Conservation (phyloP, 2,888 invertebrate species). For the Clepsis dumicolana region DNA sequence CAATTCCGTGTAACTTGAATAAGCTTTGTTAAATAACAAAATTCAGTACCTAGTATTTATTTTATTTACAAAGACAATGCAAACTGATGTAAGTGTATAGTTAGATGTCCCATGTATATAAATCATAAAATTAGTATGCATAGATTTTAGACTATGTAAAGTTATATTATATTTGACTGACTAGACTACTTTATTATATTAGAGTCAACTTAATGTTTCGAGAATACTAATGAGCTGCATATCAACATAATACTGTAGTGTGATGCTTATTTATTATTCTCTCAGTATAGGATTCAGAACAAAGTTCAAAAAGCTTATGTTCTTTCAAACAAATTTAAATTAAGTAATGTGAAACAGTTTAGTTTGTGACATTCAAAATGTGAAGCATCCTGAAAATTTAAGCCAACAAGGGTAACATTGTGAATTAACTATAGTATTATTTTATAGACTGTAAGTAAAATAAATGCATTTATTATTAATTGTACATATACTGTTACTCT, state of each 20-base stretch:
- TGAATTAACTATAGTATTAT: conserved; percentile 40
- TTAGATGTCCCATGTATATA: conserved; percentile 6
- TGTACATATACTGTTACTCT: conserved; percentile 54
- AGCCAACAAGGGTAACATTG: conserved; percentile 20
- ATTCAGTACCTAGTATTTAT: not conserved
- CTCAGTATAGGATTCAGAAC: conserved; percentile 2
- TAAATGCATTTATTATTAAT: conserved; percentile 60
- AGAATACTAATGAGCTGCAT: not conserved
- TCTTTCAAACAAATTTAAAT: not conserved
- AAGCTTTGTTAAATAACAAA: not conserved
- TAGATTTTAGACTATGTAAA: conserved; percentile 27
- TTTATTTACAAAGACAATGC: not conserved
- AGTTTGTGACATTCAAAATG: conserved; percentile 3
- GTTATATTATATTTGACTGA: conserved; percentile 35
- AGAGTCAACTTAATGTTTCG: not conserved
- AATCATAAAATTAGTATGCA: not conserved
- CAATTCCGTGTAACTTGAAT: not conserved
- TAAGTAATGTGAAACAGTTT: not conserved
- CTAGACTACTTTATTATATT: conserved; percentile 38
- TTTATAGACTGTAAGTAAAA: conserved; percentile 47
- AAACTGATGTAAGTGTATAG: conserved; percentile 5
- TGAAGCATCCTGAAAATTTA: conserved; percentile 1
- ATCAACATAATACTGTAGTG: not conserved
- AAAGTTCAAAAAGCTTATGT: not conserved
- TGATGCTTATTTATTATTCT: not conserved